Percentiles rank a stretch among this genome's conserved stretches.
Evolutionary conservation across 2,888 invertebrate species (phyloP).

Genomic region (Drymonia ruficornis): DNA sequence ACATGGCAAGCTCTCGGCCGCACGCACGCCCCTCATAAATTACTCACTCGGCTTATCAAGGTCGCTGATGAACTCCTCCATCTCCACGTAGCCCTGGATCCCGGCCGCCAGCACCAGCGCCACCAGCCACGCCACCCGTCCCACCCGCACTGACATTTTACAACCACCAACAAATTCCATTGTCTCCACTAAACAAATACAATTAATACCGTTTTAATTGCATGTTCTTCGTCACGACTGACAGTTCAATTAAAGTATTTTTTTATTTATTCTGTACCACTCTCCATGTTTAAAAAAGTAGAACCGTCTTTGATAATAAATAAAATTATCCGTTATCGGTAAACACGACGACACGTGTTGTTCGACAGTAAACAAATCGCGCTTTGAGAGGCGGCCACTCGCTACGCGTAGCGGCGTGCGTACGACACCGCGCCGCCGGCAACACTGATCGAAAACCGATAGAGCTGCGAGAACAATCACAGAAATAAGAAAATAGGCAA

Average conservation of each 20-base stretch:
- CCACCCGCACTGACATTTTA: constrained; percentile 33
- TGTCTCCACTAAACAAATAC: constrained; percentile 23
- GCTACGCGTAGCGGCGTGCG: constrained; percentile 57
- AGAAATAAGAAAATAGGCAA: constrained; percentile 34
- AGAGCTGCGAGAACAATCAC: constrained; percentile 49
- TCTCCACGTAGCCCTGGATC: constrained; percentile 76
- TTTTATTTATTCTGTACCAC: constrained; percentile 29
- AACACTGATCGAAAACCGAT: constrained; percentile 72
- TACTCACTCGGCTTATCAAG: constrained; percentile 84
- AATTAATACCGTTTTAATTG: constrained; percentile 15
- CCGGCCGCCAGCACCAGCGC: constrained; percentile 60
- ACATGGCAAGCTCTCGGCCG: constrained; percentile 1
- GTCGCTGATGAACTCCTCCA: constrained; percentile 83
- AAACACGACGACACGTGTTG: constrained; percentile 50
- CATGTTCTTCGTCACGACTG: neutral
- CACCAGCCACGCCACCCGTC: constrained; percentile 40
- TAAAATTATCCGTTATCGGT: constrained; percentile 20
- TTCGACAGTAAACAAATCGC: constrained; percentile 56
- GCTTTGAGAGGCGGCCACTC: constrained; percentile 40
- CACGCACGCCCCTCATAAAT: constrained; percentile 11
- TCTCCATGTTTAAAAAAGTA: constrained; percentile 11
- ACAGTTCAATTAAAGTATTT: neutral
- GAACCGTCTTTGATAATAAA: constrained; percentile 1
- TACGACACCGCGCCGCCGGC: constrained; percentile 57
- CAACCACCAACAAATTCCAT: constrained; percentile 32